Conservation (phyloP, 2,888 invertebrate genomes). For the Epicampocera succincta region DNA sequence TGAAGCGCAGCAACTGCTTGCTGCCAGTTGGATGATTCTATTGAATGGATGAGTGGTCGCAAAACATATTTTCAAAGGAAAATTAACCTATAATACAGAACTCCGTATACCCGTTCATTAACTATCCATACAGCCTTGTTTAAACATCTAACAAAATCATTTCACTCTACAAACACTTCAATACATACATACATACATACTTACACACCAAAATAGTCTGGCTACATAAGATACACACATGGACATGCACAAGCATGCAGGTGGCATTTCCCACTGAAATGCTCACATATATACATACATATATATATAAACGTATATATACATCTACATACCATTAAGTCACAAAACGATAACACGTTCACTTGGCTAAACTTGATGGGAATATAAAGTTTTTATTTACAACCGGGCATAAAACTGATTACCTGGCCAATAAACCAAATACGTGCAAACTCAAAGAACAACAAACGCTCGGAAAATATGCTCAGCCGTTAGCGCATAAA, state of each 20-base stretch:
- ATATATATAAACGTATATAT: no score
- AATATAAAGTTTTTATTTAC: conserved; percentile 18
- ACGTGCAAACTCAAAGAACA: conserved; percentile 1
- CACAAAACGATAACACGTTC: conserved; percentile 48
- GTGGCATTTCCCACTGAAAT: no score
- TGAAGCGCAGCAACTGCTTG: conserved; percentile 71
- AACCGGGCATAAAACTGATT: conserved; percentile 1
- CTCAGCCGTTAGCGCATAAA: neutral
- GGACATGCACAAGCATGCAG: no score
- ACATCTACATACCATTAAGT: no score
- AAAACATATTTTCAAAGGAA: conserved; percentile 78
- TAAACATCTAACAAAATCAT: conserved; percentile 28
- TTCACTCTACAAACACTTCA: conserved; percentile 10
- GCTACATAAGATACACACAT: no score
- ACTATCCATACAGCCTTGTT: conserved; percentile 17
- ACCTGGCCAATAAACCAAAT: conserved; percentile 22
- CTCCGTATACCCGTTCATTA: conserved; percentile 4
- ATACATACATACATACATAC: neutral
- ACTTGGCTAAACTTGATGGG: conserved; percentile 32
- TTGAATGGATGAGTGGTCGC: conserved; percentile 79
- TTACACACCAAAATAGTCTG: neutral
- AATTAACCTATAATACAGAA: conserved; percentile 75
- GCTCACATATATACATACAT: no score
- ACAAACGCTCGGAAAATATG: conserved; percentile 7
- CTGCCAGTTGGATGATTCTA: conserved; percentile 74